phyloP scores from a whole-genome alignment of 2,888 invertebrate genomes.

The Lingula anatina region DNA sequence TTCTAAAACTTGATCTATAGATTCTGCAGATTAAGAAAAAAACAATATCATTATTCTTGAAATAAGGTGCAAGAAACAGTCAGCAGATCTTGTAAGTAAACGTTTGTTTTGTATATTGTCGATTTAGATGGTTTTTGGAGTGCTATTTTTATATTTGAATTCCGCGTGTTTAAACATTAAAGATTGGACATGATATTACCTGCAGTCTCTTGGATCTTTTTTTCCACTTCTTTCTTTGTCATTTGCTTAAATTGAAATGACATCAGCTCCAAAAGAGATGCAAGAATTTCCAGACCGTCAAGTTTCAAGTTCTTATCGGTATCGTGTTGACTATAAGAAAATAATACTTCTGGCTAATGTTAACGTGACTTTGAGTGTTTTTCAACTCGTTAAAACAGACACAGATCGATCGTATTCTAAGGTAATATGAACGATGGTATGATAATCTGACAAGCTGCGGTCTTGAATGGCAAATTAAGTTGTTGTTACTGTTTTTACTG shows the following conservation, averaged over 20 bases:
- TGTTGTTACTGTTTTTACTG: too few relatives aligned
- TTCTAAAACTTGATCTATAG: slow-evolving; percentile 77
- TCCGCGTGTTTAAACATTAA: neutral
- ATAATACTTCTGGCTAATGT: slow-evolving; percentile 1
- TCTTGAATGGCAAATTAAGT: too few relatives aligned
- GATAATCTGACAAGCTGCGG: too few relatives aligned
- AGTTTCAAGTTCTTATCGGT: slow-evolving; percentile 82
- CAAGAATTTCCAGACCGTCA: slow-evolving; percentile 83
- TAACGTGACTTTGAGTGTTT: too few relatives aligned
- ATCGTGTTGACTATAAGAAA: slow-evolving; percentile 62
- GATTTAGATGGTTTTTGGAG: neutral
- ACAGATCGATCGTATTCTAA: too few relatives aligned
- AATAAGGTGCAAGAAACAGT: neutral
- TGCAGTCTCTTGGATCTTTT: neutral
- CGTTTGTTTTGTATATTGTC: neutral
- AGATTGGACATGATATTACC: neutral
- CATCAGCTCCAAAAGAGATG: slow-evolving; percentile 69
- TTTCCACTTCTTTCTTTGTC: too few relatives aligned
- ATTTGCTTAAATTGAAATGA: neutral
- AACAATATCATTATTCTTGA: too few relatives aligned
- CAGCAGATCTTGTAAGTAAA: neutral
- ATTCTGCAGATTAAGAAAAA: slow-evolving; percentile 58
- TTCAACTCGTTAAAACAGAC: too few relatives aligned
- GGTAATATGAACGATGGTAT: too few relatives aligned
- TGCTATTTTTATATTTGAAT: neutral